These are phyloP conservation scores for Poliocrania exsul DNA, from an alignment of 2,797 vertebrate genomes.

Conservation along the genomic window DNA sequence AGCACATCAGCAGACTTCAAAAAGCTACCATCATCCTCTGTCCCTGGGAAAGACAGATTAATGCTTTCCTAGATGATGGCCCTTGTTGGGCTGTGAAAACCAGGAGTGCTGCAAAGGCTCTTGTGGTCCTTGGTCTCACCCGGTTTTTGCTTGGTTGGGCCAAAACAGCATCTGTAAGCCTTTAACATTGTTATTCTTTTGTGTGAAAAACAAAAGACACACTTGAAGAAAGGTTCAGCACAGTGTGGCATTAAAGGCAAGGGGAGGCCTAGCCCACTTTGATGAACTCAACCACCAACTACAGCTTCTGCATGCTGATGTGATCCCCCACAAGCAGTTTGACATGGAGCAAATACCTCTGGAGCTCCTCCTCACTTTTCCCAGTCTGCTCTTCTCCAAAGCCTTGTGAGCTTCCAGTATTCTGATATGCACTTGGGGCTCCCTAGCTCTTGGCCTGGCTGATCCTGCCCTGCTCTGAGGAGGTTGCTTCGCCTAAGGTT, in stretches of 20 bases:
- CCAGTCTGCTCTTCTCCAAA: not conserved
- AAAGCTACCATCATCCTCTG: not conserved
- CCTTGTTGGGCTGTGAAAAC: not conserved
- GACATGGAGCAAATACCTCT: not conserved
- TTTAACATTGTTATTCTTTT: not conserved
- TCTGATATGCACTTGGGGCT: not conserved
- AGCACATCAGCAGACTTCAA: not conserved
- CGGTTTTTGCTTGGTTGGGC: not conserved
- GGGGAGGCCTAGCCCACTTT: not conserved
- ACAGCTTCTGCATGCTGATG: not conserved
- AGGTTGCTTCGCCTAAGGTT: not conserved
- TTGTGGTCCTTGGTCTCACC: not conserved
- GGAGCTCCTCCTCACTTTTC: not conserved
- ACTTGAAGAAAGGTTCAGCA: not conserved
- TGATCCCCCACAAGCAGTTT: not conserved
- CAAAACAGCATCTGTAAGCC: not conserved
- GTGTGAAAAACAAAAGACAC: not conserved
- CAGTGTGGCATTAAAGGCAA: not conserved
- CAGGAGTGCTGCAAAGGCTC: not conserved
- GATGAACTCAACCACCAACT: not conserved
- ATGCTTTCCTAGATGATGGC: not conserved
- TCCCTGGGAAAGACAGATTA: not conserved
- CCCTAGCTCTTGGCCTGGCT: not conserved
- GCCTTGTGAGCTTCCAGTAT: not conserved
- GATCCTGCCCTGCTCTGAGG: rapidly evolving